A percentile compares a stretch with the other conserved stretches of the same genome.
These are phyloP conservation scores for Neodon shergylaensis DNA, from an alignment of 2,113 vertebrate genomes.

Conservation along the genomic window DNA sequence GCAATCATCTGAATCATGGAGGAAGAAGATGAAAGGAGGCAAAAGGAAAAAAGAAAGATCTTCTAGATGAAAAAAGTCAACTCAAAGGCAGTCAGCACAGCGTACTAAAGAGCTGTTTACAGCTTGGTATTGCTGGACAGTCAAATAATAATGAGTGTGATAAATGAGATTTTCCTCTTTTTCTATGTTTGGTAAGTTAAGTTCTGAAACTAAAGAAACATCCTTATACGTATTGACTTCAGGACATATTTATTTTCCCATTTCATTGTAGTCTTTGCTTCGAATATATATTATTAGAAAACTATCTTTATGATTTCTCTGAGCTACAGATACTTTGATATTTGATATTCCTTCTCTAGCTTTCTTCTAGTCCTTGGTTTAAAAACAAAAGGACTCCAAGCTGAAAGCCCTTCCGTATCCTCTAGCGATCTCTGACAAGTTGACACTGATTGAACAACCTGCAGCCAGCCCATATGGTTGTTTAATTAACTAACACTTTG, in stretches of 20 bases:
- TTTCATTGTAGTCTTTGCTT: background rate
- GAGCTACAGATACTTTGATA: background rate
- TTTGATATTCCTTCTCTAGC: background rate
- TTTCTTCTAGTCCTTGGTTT: constrained; percentile 29
- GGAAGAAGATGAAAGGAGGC: background rate
- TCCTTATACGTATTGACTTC: background rate
- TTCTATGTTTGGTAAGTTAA: background rate
- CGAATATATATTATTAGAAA: background rate
- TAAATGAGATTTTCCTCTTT: background rate
- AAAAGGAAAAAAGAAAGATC: background rate
- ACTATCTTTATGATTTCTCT: constrained; percentile 2
- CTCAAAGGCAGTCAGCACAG: background rate
- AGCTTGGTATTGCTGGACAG: background rate
- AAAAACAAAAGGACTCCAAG: background rate
- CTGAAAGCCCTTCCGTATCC: background rate
- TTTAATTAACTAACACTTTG: constrained; percentile 60
- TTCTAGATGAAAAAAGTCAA: constrained; percentile 35
- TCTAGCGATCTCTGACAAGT: constrained; percentile 1
- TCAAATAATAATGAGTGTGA: background rate
- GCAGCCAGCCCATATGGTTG: background rate
- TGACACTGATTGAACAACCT: constrained; percentile 11
- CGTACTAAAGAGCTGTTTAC: background rate
- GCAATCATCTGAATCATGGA: background rate
- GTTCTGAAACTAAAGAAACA: background rate
- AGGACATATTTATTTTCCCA: background rate